Evolutionary conservation across 2,113 vertebrate species (phyloP).

Genomic region (Urocitellus parryii): DNA sequence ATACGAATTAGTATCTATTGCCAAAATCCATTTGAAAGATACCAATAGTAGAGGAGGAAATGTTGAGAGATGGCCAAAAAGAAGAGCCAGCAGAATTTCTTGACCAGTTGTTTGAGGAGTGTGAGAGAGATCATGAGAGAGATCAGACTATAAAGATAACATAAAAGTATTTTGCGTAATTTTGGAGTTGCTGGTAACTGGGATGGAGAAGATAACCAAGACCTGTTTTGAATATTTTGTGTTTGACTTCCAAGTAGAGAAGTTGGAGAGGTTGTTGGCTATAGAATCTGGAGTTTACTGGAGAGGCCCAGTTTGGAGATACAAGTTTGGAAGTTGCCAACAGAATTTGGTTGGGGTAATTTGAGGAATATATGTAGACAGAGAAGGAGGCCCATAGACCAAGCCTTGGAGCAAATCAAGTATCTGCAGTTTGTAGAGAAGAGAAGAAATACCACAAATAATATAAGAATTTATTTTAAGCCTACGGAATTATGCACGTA

Average conservation of each 20-base stretch:
- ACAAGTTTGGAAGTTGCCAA: neutral
- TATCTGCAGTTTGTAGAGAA: conserved; percentile 43
- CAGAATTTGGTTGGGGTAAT: neutral
- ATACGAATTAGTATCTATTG: neutral
- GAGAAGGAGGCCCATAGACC: neutral
- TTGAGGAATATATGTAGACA: neutral
- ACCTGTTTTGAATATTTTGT: conserved; percentile 7
- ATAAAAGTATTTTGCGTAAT: conserved; percentile 39
- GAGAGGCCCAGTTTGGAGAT: conserved; percentile 27
- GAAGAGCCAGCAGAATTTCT: neutral
- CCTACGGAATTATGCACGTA: neutral
- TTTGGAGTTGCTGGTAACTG: neutral
- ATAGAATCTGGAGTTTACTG: conserved; percentile 33
- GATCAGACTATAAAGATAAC: neutral
- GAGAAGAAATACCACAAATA: neutral
- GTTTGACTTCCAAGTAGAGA: conserved; percentile 24
- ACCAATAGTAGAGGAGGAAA: neutral
- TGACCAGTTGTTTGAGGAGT: neutral
- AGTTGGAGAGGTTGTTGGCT: neutral
- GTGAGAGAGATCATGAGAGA: neutral
- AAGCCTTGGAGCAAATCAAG: neutral
- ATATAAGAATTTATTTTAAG: conserved; percentile 38
- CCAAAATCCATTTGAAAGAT: neutral
- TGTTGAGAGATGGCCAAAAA: neutral
- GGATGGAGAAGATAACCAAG: conserved; percentile 26